Percentiles rank a stretch among this genome's conserved stretches.
Conservation (phyloP, 2,888 invertebrate genomes). For the Dynastes hyllus region DNA sequence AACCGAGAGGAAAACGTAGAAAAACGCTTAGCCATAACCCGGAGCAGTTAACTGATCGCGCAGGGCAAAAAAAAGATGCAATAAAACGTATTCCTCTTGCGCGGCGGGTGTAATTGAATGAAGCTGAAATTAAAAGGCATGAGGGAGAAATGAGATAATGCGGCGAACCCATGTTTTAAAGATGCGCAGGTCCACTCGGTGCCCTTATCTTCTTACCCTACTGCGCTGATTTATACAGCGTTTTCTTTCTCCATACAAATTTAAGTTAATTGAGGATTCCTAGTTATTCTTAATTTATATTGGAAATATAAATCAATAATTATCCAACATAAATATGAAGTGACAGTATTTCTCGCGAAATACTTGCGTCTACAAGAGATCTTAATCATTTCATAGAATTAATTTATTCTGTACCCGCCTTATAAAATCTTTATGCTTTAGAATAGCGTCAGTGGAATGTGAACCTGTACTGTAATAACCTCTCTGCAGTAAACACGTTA, state of each 20-base stretch:
- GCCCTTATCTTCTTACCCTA: slow-evolving; percentile 37
- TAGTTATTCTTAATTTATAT: not conserved
- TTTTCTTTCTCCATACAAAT: slow-evolving; percentile 33
- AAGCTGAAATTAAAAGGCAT: slow-evolving; percentile 46
- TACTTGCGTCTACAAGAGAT: not conserved
- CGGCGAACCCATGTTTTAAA: slow-evolving; percentile 46
- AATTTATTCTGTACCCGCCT: not conserved
- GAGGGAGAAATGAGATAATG: slow-evolving; percentile 48
- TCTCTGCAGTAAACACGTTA: not conserved
- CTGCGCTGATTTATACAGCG: slow-evolving; percentile 38
- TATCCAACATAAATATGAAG: not conserved
- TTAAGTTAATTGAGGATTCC: slow-evolving; percentile 11
- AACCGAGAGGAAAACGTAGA: slow-evolving; percentile 18
- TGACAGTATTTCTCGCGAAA: not conserved
- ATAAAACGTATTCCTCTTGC: slow-evolving; percentile 22
- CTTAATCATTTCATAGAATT: not conserved
- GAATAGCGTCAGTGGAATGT: not conserved
- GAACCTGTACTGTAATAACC: not conserved
- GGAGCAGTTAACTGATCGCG: slow-evolving; percentile 29
- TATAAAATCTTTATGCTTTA: not conserved
- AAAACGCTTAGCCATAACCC: slow-evolving; percentile 33
- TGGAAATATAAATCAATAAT: not conserved
- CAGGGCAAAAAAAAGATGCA: slow-evolving; percentile 18
- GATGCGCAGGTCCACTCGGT: slow-evolving; percentile 38
- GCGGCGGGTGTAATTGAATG: slow-evolving; percentile 27